phyloP scores from a whole-genome alignment of 1,140 invertebrate genomes.

The Colletes gigas region DNA sequence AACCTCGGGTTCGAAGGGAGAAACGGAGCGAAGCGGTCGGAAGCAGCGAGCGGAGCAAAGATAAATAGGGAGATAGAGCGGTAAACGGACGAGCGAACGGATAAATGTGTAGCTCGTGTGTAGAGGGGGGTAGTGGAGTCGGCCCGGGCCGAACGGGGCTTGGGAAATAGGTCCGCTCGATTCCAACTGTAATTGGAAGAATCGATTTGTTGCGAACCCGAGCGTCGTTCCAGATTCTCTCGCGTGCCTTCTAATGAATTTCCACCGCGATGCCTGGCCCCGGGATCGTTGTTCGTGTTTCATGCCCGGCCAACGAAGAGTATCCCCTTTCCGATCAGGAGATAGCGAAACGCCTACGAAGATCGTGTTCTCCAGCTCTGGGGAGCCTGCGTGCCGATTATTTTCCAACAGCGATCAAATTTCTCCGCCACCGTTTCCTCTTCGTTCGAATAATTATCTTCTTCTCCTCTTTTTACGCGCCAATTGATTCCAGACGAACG shows the following conservation, averaged over 20 bases:
- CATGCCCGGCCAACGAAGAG: neutral
- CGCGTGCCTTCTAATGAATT: conserved; percentile 49
- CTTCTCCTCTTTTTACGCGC: too few relatives aligned
- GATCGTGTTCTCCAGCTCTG: too few relatives aligned
- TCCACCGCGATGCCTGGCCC: neutral
- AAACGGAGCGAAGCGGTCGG: neutral
- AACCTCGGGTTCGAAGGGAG: neutral
- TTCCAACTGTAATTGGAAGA: conserved; percentile 52
- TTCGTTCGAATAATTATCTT: too few relatives aligned
- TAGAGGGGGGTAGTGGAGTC: neutral
- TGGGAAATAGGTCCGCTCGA: conserved; percentile 50
- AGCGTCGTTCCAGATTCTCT: conserved; percentile 42
- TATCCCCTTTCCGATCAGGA: conserved; percentile 3
- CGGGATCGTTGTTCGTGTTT: conserved; percentile 1
- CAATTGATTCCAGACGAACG: too few relatives aligned
- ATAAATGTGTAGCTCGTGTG: conserved; percentile 36
- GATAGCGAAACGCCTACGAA: conserved; percentile 2
- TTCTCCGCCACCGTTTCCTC: too few relatives aligned
- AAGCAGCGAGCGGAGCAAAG: conserved; percentile 4
- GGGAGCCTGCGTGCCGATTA: too few relatives aligned
- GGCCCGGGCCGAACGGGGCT: neutral
- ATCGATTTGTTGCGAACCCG: conserved; percentile 51
- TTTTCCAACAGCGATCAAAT: too few relatives aligned
- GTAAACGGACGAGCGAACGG: conserved; percentile 36
- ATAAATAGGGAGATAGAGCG: conserved; percentile 35